A percentile compares a stretch with the other conserved stretches of the same genome.
Conservation (phyloP, 2,888 invertebrate genomes). For the Ochropleura plecta region DNA sequence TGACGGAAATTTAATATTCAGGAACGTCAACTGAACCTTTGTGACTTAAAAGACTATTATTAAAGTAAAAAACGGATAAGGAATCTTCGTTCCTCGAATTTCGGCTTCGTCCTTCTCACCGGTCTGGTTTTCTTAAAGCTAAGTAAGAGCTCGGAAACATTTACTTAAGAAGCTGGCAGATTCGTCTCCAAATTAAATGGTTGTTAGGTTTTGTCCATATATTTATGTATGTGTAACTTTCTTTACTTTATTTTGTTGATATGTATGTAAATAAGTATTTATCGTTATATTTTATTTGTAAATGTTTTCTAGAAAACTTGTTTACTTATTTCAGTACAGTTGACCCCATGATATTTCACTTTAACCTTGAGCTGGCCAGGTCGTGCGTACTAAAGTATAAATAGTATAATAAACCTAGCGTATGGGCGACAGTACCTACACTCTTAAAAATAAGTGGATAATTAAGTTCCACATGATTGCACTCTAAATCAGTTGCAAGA, state of each 20-base stretch:
- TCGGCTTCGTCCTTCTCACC: too few species aligned
- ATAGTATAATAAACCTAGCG: neutral
- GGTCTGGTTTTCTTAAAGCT: too few species aligned
- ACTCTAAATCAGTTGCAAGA: neutral
- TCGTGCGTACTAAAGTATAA: neutral
- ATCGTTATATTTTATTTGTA: too few species aligned
- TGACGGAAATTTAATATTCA: neutral
- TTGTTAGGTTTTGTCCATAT: too few species aligned
- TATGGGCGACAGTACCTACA: neutral
- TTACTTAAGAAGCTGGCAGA: too few species aligned
- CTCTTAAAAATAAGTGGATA: neutral
- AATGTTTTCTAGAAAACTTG: too few species aligned
- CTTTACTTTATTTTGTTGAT: too few species aligned
- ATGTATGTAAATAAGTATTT: too few species aligned
- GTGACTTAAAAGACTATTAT: neutral
- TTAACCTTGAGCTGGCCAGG: neutral
- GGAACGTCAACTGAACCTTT: neutral
- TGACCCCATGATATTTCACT: neutral
- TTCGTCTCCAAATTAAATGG: too few species aligned
- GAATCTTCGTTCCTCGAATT: too few species aligned
- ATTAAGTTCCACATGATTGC: conserved; percentile 6
- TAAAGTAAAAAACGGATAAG: neutral
- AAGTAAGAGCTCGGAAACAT: too few species aligned
- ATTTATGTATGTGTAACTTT: too few species aligned
- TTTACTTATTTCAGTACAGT: neutral